Conservation (phyloP, 2,888 invertebrate species). For the Geotrupes spiniger region DNA sequence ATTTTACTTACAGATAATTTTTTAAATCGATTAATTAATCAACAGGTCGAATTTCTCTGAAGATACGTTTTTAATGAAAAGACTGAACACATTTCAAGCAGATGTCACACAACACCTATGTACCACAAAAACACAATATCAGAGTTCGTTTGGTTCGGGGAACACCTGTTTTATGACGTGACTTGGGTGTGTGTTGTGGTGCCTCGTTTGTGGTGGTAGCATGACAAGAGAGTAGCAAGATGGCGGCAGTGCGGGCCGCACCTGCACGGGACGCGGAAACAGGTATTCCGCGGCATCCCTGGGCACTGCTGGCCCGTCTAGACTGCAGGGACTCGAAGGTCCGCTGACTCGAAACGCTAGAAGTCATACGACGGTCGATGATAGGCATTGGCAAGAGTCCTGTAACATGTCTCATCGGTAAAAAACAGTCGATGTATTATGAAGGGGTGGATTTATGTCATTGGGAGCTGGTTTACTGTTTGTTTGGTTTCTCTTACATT, state of each 20-base stretch:
- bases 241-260: constrained; percentile 91
- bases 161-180: constrained; percentile 32
- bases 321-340: constrained; percentile 53
- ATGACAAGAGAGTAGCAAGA: constrained; percentile 90
- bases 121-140: constrained; percentile 5
- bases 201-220: constrained; percentile 35
- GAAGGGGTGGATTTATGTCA: no score
- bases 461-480: constrained; percentile 17
- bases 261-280: constrained; percentile 85
- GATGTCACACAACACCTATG: constrained; percentile 10
- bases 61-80: constrained; percentile 1
- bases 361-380: constrained; percentile 51
- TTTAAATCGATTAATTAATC: no score
- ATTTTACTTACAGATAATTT: no score
- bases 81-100: constrained; percentile 6
- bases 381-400: constrained; percentile 55
- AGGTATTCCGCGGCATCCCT: constrained; percentile 62
- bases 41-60: no score
- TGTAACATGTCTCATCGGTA: constrained; percentile 37
- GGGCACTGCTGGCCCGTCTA: constrained; percentile 57
- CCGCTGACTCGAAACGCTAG: constrained; percentile 53
- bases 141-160: constrained; percentile 23
- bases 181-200: constrained; percentile 26
- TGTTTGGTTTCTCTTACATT: no score
- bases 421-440: no score